Base-by-base conservation (phyloP, 2,888 invertebrate genomes). In the Drosophila kuntzei region DNA sequence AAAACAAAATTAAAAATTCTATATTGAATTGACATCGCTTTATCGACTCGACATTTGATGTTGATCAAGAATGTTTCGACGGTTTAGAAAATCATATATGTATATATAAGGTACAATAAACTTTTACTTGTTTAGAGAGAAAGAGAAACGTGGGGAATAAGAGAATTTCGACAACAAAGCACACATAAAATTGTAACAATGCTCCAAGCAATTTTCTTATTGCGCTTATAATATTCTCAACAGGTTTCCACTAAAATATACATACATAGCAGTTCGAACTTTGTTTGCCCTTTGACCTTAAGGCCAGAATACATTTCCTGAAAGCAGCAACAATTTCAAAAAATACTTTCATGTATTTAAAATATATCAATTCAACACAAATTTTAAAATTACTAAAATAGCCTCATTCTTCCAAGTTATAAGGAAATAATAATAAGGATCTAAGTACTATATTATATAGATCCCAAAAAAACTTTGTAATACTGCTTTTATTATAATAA, bases 161-260 rank as follows among this genome's bases (percentile, higher is more conserved):
- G 34, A 34, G 22, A 41, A 39, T 39, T 5, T 39, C 47, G 46
- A 46, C 16, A 16, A 46, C 25, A 46, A 29, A 27, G 18, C 36
- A 37, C 27, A 51, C 27, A 27, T 20, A 51, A 20, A 25, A 39
- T 20, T 49, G 34, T 34, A 41, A 11, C 29, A 54, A 32, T 41
- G 53, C 53, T 41, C 53, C 20, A 41, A 53, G 53, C 53, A 53
- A 53, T 53, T 41, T 54, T 41, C 43, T 25, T 41, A 36, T 60
- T 43, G 34, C 34, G 32, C 16, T 53, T 43, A 36, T n/a, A 60
- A 41, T 54, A 53, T 60, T 60, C 53, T 43, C 59, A 60, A 60
- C 61, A 55, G 61, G 46, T 61, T 61, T 57, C 25, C 41, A n/a
- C 41, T 37, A 22, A 51, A 16, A 27, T 51, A 39, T 37, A 22